Evolutionary conservation across 2,113 vertebrate genomes (phyloP).

Genomic region (Equus przewalskii): DNA sequence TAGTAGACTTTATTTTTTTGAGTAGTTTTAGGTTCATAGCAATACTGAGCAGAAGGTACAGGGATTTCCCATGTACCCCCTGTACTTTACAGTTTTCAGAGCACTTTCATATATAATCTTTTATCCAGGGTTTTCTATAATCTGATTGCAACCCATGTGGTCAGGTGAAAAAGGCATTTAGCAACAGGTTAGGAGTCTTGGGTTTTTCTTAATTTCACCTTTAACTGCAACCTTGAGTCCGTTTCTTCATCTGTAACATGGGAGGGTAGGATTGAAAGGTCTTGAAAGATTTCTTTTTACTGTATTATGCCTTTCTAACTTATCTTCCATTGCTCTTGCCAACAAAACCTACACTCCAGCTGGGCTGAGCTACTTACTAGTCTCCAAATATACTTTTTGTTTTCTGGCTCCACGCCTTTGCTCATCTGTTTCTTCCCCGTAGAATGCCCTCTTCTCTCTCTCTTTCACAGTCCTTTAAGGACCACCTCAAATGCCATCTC

Average conservation of each 20-base stretch:
- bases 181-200: neutral
- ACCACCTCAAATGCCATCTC: neutral
- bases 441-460: neutral
- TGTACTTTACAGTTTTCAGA: neutral
- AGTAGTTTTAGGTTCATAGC: neutral
- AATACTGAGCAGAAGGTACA: neutral
- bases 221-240: neutral
- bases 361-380: neutral
- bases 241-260: slow-evolving; percentile 6
- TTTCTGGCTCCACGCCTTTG: neutral
- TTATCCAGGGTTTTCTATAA: neutral
- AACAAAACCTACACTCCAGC: neutral
- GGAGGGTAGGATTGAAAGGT: neutral
- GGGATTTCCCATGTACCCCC: neutral
- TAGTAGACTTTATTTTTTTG: neutral
- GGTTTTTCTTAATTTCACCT: neutral
- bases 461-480: neutral
- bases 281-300: neutral
- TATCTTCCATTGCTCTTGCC: neutral
- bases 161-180: slow-evolving; percentile 1
- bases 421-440: neutral
- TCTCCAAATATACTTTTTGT: neutral
- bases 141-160: neutral
- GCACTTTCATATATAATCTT: neutral
- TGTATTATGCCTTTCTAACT: neutral